These are phyloP conservation scores for Amphimedon queenslandica DNA, from an alignment of 37 sponge, comb jelly and placozoan genomes.

Conservation along the genomic window DNA sequence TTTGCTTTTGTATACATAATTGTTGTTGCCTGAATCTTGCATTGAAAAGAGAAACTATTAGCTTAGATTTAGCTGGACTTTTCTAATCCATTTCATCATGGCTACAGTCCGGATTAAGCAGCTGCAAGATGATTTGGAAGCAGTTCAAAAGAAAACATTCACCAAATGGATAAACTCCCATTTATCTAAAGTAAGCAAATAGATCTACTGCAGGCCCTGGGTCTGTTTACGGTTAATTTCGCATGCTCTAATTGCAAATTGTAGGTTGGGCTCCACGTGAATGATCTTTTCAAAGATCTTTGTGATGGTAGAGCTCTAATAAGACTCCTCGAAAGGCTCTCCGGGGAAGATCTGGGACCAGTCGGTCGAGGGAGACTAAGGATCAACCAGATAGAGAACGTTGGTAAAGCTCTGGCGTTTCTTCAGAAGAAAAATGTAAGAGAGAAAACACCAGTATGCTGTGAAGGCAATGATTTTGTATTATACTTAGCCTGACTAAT, in stretches of 20 bases:
- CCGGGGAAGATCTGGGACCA: constrained; percentile 79
- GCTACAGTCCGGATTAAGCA: constrained; percentile 72
- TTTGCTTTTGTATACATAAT: too few relatives aligned
- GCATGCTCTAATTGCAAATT: too few relatives aligned
- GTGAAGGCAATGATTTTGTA: too few relatives aligned
- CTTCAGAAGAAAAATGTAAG: constrained; percentile 84
- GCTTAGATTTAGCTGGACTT: too few relatives aligned
- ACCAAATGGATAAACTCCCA: constrained; percentile 97
- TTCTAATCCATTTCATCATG: too few relatives aligned
- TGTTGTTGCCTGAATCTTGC: too few relatives aligned
- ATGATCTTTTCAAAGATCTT: constrained; percentile 85
- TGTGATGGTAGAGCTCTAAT: constrained; percentile 85
- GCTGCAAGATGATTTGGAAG: constrained; percentile 85
- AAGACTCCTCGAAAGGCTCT: constrained; percentile 81
- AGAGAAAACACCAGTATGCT: too few relatives aligned
- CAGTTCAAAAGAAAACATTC: constrained; percentile 95
- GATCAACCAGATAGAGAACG: constrained; percentile 95
- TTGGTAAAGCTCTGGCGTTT: constrained; percentile 72
- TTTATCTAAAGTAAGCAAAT: too few relatives aligned
- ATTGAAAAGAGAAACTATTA: too few relatives aligned
- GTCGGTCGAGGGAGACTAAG: constrained; percentile 80
- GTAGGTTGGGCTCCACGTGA: constrained; percentile 61
- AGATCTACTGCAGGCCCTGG: too few relatives aligned
- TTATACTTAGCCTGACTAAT: too few relatives aligned
- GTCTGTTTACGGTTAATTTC: too few relatives aligned